Base-by-base conservation (phyloP, 2,888 invertebrate genomes). In the Pherbina coryleti region DNA sequence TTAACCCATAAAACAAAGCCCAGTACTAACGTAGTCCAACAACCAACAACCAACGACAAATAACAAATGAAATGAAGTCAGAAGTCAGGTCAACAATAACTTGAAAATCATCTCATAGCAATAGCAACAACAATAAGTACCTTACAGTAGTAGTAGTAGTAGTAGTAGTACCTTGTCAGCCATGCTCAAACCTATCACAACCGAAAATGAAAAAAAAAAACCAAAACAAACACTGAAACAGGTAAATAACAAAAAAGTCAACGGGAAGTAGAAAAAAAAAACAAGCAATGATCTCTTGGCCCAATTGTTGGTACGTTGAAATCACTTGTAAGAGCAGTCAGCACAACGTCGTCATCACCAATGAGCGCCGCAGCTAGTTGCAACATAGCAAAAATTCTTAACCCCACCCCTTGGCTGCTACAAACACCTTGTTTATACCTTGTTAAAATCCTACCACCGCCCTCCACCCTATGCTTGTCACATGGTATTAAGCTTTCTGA, bases 401-500 rank as follows among this genome's bases (percentile, higher is more conserved):
- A 69, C 69, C 69, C 25, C 37, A 67, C 9, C 31, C 28, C n/a
- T 55, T n/a, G n/a, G 31, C 71, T n/a, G n/a, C 37, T 31, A 9
- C 34, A 34, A 14, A 28, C 17, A 14, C 51, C 53, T 70, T 22
- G 51, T 5, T 19, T 44, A 9, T 49, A 0, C 7, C n/a, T 28
- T 14, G 25, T 53, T 7, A 11, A 0, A 19, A 17, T n/a, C n/a
- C 70, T 31, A 17, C 17, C 55, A 28, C n/a, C 55, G 4, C 25
- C 28, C n/a, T 28, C n/a, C 31, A 2, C 7, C 28, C 62, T 28
- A 17, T 51, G 14, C 80, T 75, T 80, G 81, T 82, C 82, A 82
- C 77, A 79, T 81, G 83, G 81, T 79, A 82, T 83, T 83, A 83
- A 80, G 79, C 79, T 81, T 79, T 79, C 82, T 82, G 82, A 82